Evolutionary conservation across 2,888 invertebrate species (phyloP), one percentile per base, ranked within the genome.

Genomic region (Pseudeuparius sepicola): DNA sequence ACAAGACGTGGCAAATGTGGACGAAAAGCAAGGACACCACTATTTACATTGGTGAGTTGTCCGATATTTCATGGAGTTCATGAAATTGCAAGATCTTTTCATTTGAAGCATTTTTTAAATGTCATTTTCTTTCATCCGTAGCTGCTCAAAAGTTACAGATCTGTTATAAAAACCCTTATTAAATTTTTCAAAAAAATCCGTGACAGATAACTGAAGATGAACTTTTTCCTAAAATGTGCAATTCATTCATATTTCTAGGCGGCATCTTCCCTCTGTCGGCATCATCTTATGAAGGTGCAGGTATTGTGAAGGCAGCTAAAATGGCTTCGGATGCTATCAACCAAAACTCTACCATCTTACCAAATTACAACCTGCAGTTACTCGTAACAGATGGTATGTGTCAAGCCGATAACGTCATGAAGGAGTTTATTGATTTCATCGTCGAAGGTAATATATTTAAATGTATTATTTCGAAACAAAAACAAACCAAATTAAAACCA

Each of bases 221-320:
- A n/a, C n/a, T n/a, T n/a, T n/a, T n/a, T n/a, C n/a, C n/a, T n/a
- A n/a, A n/a, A n/a, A n/a, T n/a, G n/a, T n/a, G n/a, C n/a, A n/a
- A n/a, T n/a, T n/a, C n/a, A n/a, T n/a, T n/a, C n/a, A n/a, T n/a
- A n/a, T n/a, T n/a, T n/a, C n/a, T n/a, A 25, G 78, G 77, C 12
- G 81, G 80, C 1, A 76, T 81, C 46, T 81, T 84, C 53, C 83
- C 85, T 0, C 62, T 81, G 42, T 66, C 64, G 12, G 73, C 74
- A 1, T 60, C 66, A 0, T 65, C 67, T 5, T 75, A 73, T 54
- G 67, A 66, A 2, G 77, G 74, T 2, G 65, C 65, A 26, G 73
- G 77, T 1, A 70, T 78, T 15, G 64, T 70, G 1, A 55, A 64
- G 39, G 82, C 75, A 11, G 77, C 78, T 0, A 48, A 56, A 29